Evolutionary conservation across 2,113 vertebrate genomes (phyloP).

Genomic region (Nothobranchius kuhntae): DNA sequence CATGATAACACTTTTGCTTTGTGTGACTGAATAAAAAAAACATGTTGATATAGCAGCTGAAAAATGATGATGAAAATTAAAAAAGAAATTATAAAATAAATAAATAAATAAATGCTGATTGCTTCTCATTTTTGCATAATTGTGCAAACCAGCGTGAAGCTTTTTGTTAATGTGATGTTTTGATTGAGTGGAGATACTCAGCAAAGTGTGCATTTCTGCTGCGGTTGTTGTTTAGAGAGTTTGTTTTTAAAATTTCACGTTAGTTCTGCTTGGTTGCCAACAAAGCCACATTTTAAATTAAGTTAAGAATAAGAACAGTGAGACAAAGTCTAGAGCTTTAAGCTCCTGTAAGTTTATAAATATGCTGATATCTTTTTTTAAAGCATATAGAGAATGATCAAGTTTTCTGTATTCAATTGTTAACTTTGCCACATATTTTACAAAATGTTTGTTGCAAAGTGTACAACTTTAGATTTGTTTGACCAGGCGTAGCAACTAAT

Average conservation of each 20-base stretch:
- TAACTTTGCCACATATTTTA: too few species aligned
- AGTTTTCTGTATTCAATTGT: too few species aligned
- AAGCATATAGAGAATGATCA: too few species aligned
- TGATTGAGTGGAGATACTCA: conserved; percentile 28
- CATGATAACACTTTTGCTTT: conserved; percentile 46
- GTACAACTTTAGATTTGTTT: too few species aligned
- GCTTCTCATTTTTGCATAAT: conserved; percentile 36
- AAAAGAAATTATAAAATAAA: conserved; percentile 10
- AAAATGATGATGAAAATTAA: conserved; percentile 35
- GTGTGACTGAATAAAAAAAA: conserved; percentile 44
- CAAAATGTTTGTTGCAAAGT: too few species aligned
- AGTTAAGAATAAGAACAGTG: conserved; percentile 6
- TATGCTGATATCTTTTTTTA: too few species aligned
- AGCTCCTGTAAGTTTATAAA: neutral
- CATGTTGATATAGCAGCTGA: conserved; percentile 27
- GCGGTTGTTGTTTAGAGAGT: neutral
- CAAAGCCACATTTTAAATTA: neutral
- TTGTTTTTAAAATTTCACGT: neutral
- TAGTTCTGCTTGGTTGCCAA: conserved; percentile 24
- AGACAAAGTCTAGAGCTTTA: neutral
- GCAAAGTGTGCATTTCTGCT: conserved; percentile 10
- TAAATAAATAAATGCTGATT: conserved; percentile 22
- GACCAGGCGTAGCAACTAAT: too few species aligned
- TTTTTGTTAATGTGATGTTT: conserved; percentile 24
- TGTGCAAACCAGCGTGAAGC: conserved; percentile 10